These are phyloP conservation scores for Tenebrio molitor DNA, from an alignment of 1,140 invertebrate species.

Conservation along the genomic window DNA sequence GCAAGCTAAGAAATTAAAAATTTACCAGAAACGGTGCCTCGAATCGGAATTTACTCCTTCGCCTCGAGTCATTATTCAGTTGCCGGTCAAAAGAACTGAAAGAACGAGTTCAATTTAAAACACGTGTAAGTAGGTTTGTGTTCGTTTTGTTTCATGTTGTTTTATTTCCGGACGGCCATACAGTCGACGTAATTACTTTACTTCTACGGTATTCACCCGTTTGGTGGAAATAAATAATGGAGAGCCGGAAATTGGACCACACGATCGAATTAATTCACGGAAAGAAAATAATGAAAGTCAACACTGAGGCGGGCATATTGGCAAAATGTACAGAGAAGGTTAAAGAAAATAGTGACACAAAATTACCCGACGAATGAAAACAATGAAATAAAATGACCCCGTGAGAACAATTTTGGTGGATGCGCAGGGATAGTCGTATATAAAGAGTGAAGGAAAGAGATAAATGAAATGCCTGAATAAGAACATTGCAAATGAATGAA, in stretches of 20 bases:
- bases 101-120: slow-evolving; percentile 5
- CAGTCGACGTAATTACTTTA: background rate
- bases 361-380: too few relatives aligned
- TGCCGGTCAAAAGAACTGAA: background rate
- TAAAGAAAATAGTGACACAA: background rate
- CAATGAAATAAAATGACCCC: too few relatives aligned
- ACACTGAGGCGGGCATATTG: background rate
- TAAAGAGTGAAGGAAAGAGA: too few relatives aligned
- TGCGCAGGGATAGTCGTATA: background rate
- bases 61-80: background rate
- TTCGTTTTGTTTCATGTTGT: background rate
- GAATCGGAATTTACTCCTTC: slow-evolving; percentile 11
- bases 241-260: slow-evolving; percentile 3
- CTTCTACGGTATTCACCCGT: background rate
- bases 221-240: background rate
- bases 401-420: background rate
- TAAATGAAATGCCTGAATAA: too few relatives aligned
- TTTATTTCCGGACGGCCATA: background rate
- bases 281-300: background rate
- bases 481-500: too few relatives aligned
- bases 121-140: background rate
- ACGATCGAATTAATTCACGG: background rate
- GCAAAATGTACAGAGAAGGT: background rate
- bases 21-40: slow-evolving; percentile 16
- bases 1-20: slow-evolving; percentile 1